Evolutionary conservation across 2,113 vertebrate genomes (phyloP).

Genomic region (Phylloscopus whistleri): DNA sequence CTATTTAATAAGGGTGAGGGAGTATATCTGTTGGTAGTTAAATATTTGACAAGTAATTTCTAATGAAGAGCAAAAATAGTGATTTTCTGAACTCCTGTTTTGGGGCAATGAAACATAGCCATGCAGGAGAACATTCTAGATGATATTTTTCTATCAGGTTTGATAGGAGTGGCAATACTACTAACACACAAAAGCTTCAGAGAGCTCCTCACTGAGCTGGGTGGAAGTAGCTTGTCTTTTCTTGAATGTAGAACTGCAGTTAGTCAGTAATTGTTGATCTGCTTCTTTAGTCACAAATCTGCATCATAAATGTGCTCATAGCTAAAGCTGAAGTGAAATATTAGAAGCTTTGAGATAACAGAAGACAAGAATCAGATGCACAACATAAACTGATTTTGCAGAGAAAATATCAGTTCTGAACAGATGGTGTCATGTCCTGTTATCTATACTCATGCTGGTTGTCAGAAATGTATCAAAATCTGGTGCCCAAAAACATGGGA

Average conservation of each 20-base stretch:
- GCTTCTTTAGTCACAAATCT: neutral
- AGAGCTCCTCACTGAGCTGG: neutral
- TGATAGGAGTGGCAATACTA: neutral
- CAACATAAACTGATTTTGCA: neutral
- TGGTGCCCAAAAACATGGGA: neutral
- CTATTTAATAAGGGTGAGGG: neutral
- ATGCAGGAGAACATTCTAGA: neutral
- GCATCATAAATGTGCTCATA: neutral
- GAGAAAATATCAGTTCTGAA: neutral
- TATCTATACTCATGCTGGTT: neutral
- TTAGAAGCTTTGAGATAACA: neutral
- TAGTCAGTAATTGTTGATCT: neutral
- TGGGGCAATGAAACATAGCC: neutral
- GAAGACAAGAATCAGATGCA: neutral
- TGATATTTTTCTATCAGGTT: neutral
- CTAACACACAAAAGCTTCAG: neutral
- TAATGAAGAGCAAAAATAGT: neutral
- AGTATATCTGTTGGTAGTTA: neutral
- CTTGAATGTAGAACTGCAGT: neutral
- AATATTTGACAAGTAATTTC: neutral
- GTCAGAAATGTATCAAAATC: constrained; percentile 3
- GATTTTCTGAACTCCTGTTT: neutral
- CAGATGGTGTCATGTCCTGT: constrained; percentile 21
- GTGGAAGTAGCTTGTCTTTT: neutral
- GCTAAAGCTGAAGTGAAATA: neutral